These are phyloP conservation scores for Lasioglossum albipes DNA, from an alignment of 1,140 invertebrate species.

Conservation along the genomic window DNA sequence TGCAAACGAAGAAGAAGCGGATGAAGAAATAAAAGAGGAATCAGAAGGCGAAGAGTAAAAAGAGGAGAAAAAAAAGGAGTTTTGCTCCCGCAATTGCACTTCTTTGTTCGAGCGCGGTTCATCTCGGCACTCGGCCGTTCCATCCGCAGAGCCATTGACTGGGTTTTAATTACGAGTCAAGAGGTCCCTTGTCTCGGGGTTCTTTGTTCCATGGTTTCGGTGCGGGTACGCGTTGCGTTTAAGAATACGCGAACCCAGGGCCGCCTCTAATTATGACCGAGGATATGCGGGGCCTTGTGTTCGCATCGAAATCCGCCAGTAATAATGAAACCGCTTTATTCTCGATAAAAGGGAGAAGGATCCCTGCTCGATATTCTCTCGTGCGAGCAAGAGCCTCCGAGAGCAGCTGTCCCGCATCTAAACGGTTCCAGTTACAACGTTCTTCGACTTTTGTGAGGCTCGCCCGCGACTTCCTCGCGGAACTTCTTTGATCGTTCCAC, in stretches of 20 bases:
- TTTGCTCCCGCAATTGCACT: no score
- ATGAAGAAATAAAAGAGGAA: no score
- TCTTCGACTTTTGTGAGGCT: conserved; percentile 10
- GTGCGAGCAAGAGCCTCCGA: not conserved
- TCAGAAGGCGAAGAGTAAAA: no score
- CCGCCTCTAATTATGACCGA: conserved; percentile 34
- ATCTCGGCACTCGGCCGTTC: not conserved
- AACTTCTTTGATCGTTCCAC: no score
- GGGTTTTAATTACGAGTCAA: conserved; percentile 50
- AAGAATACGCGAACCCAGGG: not conserved
- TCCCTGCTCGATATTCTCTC: conserved; percentile 39
- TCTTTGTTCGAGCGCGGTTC: not conserved
- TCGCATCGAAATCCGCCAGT: conserved; percentile 39
- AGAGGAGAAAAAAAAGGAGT: not conserved
- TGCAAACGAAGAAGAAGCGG: no score
- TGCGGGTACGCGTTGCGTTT: conserved; percentile 18
- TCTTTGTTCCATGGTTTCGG: conserved; percentile 14
- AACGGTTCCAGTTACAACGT: conserved; percentile 35
- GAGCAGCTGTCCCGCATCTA: conserved; percentile 74
- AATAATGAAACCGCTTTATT: conserved; percentile 49
- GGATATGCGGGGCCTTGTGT: conserved; percentile 72
- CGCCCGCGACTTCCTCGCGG: not conserved
- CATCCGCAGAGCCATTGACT: conserved; percentile 2
- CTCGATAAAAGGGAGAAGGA: conserved; percentile 1
- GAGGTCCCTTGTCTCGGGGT: conserved; percentile 4